phyloP scores from a whole-genome alignment of 2,888 invertebrate genomes.

The Lasioglossum lativentre region DNA sequence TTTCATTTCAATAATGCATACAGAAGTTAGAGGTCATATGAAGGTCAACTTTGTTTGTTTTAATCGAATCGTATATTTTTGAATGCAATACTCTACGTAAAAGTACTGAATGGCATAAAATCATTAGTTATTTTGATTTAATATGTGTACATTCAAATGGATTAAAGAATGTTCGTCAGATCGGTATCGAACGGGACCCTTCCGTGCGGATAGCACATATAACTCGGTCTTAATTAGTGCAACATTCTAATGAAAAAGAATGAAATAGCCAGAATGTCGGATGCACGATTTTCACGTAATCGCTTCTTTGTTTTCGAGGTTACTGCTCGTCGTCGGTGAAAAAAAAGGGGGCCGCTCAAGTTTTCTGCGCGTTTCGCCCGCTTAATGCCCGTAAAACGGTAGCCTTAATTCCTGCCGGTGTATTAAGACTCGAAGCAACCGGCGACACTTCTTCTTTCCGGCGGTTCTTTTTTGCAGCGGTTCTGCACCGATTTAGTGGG shows the following conservation, averaged over 20 bases:
- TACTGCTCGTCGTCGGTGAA: not conserved
- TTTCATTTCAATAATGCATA: too few relatives aligned
- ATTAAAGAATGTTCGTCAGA: too few relatives aligned
- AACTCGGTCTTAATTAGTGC: not conserved
- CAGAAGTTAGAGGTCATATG: too few relatives aligned
- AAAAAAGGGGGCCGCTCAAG: not conserved
- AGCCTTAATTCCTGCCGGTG: slow-evolving; percentile 30
- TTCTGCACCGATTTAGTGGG: slow-evolving; percentile 43
- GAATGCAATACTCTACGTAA: too few relatives aligned
- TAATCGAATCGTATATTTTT: too few relatives aligned
- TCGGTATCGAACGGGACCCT: too few relatives aligned
- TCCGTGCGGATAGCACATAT: too few relatives aligned
- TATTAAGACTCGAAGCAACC: slow-evolving; percentile 48
- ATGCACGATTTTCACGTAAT: slow-evolving; percentile 23
- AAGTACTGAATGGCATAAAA: too few relatives aligned
- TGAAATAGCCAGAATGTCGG: not conserved
- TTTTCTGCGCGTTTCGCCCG: slow-evolving; percentile 8
- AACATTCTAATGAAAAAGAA: not conserved
- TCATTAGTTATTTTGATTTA: too few relatives aligned
- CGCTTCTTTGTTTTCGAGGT: slow-evolving; percentile 19
- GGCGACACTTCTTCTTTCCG: slow-evolving; percentile 45
- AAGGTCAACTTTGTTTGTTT: too few relatives aligned
- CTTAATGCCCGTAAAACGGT: slow-evolving; percentile 23
- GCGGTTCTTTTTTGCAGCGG: slow-evolving; percentile 41
- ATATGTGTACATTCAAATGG: too few relatives aligned